Base-by-base conservation (phyloP, 2,888 invertebrate species). In the Parascotia fuliginaria region DNA sequence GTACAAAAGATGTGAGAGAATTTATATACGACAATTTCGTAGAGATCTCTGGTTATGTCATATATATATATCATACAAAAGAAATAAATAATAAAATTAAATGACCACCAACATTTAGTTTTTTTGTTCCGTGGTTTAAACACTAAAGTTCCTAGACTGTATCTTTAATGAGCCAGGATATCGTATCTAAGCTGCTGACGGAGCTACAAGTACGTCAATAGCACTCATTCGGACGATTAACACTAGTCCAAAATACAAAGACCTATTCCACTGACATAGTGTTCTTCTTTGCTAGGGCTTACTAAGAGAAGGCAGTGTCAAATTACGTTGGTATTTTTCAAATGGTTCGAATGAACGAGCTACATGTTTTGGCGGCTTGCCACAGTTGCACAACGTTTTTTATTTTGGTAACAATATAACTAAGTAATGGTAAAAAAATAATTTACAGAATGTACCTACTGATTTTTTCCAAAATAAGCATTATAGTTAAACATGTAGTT, bases 281-380 rank as follows among this genome's bases (percentile, higher is more conserved):
- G 54, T 58, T 53, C 53, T 54, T 46, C 60, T 58, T 72, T 55
- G 44, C 55, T 42, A 51, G 47, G 14, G 9, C 43, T 43, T 32
- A 9, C 19, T 43, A 38, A 37, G 47, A 51, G 54, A 49, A 60
- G 57, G 60, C 56, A 60, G 79, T 81, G 60, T 81, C 87, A 67
- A 58, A 52, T 52, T 45, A 72, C 56, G 57, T 62, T 81, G 87
- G 87, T 54, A 66, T 34, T 57, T 60, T 67, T 75, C n/a, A 73
- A 84, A 86, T 87, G 81, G 84, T 75, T 68, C 65, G 74, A 85
- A 83, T 87, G 85, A 89, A 87, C 85, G 83, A 81, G 82, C 72
- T 85, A 89, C 89, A 89, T 90, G 89, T 88, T 89, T 87, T 88
- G 87, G 87, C 86, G 85, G 83, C 78, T 80, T 55, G 77, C 73